Base-by-base conservation (phyloP, 2,888 invertebrate genomes). In the Laothoe populi region DNA sequence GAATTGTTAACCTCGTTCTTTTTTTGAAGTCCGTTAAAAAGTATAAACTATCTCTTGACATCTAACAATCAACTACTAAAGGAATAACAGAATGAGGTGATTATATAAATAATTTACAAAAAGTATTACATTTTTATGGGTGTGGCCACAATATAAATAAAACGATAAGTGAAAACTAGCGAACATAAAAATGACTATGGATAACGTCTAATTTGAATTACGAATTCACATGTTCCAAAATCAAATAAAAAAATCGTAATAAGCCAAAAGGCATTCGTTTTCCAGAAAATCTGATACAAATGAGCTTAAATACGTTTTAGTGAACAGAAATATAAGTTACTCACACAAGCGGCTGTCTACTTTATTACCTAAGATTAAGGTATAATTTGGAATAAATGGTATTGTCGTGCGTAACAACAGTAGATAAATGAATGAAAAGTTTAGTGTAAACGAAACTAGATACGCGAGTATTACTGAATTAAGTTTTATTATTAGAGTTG, bases 321-420 rank as follows among this genome's bases (percentile, higher is more conserved):
- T 35, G 31, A 11, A 53, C 26, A 31, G 49, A 49, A 53, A 35
- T 21, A 35, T 35, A 19, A n/a, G n/a, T 35, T 35, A 10, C 19
- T 35, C 35, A 31, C 19, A 19, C 53, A 21, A 19, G 19, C 19
- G 31, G 4, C 19, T 53, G 11, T 35, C 35, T 19, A 35, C 53
- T 53, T 35, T 53, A 35, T 35, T 53, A 35, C 53, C 19, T 0
- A 19, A 19, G 11, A 0, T 19, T 35, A 53, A 53, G 53, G 35
- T 53, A 11, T 35, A 53, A 42, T 59, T 3, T 45, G 57, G 59
- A 26, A 46, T 61, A 61, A 61, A 63, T 64, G 64, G 61, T 67
- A 66, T 64, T 74, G 64, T 66, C 67, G 63, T 73, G 71, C 65
- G 61, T 69, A 66, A 67, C 67, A 64, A 72, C 64, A 66, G 71